phyloP scores from a whole-genome alignment of 2,113 vertebrate genomes.

The Porphyrio hochstetteri region DNA sequence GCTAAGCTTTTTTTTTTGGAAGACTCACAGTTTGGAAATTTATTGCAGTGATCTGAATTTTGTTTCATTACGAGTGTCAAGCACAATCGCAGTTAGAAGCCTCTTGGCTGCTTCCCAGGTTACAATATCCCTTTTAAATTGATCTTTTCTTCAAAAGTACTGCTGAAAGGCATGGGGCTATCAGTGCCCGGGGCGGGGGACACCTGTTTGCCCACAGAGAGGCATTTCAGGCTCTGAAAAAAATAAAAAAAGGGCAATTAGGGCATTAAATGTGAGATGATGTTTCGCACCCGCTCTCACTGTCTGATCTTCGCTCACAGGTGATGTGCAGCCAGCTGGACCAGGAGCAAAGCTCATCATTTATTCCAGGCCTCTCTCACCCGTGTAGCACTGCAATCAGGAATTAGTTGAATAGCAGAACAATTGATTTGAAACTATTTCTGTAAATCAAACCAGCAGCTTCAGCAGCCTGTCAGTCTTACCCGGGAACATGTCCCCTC shows the following conservation, averaged over 20 bases:
- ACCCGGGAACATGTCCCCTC: background rate
- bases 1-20: background rate
- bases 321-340: background rate
- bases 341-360: background rate
- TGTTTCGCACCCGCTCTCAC: background rate
- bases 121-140: background rate
- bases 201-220: background rate
- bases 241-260: background rate
- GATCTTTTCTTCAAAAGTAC: background rate
- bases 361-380: background rate
- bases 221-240: background rate
- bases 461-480: background rate
- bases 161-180: rapidly evolving
- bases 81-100: conserved; percentile 35
- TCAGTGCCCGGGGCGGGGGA: background rate
- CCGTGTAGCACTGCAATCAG: background rate
- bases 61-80: conserved; percentile 50
- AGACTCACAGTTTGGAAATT: conserved; percentile 42
- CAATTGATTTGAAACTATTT: conserved; percentile 21
- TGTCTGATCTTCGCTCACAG: background rate
- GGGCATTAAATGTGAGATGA: background rate
- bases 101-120: conserved; percentile 49
- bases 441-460: background rate
- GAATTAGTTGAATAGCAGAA: conserved; percentile 27
- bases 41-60: conserved; percentile 46